Evolutionary conservation across 2,888 invertebrate species (phyloP).

Genomic region (Drosophila bunnanda): DNA sequence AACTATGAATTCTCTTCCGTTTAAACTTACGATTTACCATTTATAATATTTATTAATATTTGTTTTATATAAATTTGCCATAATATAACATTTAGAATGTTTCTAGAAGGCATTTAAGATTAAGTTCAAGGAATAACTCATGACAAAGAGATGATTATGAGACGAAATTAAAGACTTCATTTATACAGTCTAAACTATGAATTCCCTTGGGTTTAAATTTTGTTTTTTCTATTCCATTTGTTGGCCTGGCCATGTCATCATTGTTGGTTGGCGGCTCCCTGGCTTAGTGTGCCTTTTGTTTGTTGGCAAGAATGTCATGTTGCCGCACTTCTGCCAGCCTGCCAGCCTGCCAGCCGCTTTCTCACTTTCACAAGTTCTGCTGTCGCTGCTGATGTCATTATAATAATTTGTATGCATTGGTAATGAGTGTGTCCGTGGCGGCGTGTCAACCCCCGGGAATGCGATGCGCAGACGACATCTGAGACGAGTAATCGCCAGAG

Average conservation of each 20-base stretch:
- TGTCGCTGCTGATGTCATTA: constrained; percentile 70
- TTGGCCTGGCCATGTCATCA: constrained; percentile 11
- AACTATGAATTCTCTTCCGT: constrained; percentile 11
- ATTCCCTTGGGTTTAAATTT: constrained; percentile 4
- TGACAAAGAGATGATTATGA: no score
- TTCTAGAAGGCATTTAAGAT: no score
- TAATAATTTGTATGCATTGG: constrained; percentile 74
- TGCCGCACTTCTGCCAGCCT: constrained; percentile 28
- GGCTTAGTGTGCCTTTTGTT: constrained; percentile 5
- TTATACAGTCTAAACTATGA: constrained; percentile 8
- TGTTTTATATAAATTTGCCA: background rate
- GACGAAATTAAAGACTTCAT: no score
- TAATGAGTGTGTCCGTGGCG: constrained; percentile 44
- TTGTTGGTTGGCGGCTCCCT: constrained; percentile 4
- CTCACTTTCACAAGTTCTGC: constrained; percentile 69
- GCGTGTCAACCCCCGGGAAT: constrained; percentile 21
- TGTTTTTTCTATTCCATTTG: constrained; percentile 6
- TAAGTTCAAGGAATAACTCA: background rate
- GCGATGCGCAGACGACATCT: constrained; percentile 26
- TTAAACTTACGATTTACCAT: no score
- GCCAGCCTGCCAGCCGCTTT: constrained; percentile 46
- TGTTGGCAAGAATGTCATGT: constrained; percentile 22
- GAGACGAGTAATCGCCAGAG: constrained; percentile 26
- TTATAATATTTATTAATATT: background rate
- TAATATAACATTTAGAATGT: background rate